A percentile compares a stretch with the other conserved stretches of the same genome.
phyloP scores from a whole-genome alignment of 2,888 invertebrate species.

The Chaitophorus viminalis region DNA sequence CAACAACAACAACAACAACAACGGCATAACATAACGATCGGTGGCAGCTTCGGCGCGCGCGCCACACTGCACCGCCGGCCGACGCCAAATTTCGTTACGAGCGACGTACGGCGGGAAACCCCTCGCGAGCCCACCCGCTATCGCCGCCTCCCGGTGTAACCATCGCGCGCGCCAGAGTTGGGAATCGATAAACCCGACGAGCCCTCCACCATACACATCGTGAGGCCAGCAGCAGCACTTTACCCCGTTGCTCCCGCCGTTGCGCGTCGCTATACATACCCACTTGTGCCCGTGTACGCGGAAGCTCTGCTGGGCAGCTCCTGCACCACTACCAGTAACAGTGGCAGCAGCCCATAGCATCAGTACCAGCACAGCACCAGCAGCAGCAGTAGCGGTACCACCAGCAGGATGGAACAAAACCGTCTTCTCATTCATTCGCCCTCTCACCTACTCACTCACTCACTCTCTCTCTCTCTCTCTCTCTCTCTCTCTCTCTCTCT shows the following conservation, averaged over 20 bases:
- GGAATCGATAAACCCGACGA: slow-evolving; percentile 57
- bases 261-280: background rate
- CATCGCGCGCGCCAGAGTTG: slow-evolving; percentile 45
- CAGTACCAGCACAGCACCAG: background rate
- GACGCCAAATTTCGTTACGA: slow-evolving; percentile 37
- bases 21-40: slow-evolving; percentile 31
- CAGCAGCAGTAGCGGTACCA: background rate
- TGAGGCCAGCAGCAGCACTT: slow-evolving; percentile 8
- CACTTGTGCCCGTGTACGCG: background rate
- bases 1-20: background rate
- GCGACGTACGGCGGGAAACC: slow-evolving; percentile 46
- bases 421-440: no score
- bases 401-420: background rate
- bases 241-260: background rate
- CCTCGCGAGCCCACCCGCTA: background rate
- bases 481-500: background rate
- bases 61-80: slow-evolving; percentile 21
- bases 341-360: background rate
- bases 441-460: no score
- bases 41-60: slow-evolving; percentile 27
- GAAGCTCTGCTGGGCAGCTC: background rate
- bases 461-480: background rate
- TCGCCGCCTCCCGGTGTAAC: slow-evolving; percentile 27
- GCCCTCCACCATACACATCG: slow-evolving; percentile 38
- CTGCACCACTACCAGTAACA: background rate